phyloP scores from a whole-genome alignment of 2,888 invertebrate species.

The Perizoma flavofasciatum region DNA sequence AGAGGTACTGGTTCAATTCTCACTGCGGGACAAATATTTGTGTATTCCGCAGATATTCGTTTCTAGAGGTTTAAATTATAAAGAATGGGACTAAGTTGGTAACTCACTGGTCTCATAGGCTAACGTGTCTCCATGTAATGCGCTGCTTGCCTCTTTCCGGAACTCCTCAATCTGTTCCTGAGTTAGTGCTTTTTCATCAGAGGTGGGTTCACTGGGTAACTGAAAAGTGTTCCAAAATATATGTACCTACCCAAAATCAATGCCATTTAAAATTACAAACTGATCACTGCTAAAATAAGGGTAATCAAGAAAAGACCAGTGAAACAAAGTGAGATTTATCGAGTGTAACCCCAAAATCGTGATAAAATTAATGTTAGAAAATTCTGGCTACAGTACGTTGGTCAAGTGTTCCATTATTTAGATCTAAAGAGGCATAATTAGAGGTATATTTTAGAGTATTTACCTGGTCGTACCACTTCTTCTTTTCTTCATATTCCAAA shows the following conservation, averaged over 20 bases:
- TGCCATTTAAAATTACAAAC: no score
- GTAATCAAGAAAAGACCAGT: no score
- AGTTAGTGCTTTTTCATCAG: constrained; percentile 62
- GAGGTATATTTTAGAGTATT: constrained; percentile 21
- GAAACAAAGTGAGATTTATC: neutral
- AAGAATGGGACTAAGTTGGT: neutral
- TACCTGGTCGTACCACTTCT: constrained; percentile 88
- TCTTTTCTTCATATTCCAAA: constrained; percentile 77
- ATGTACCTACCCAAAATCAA: no score
- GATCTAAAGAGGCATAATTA: neutral
- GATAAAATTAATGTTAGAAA: no score
- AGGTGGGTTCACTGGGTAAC: constrained; percentile 78
- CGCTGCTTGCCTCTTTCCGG: constrained; percentile 86
- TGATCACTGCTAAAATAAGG: no score
- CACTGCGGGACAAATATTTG: no score
- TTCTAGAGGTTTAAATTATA: no score
- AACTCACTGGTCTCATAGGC: constrained; percentile 85
- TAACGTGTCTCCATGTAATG: constrained; percentile 86
- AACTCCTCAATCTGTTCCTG: constrained; percentile 83
- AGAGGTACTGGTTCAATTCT: no score
- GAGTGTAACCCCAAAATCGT: constrained; percentile 21
- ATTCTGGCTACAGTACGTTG: neutral
- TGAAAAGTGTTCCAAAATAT: constrained; percentile 43
- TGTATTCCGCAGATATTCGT: no score
- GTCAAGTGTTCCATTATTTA: neutral